phyloP scores from a whole-genome alignment of 2,888 invertebrate genomes.

The Nemotelus nigrinus region DNA sequence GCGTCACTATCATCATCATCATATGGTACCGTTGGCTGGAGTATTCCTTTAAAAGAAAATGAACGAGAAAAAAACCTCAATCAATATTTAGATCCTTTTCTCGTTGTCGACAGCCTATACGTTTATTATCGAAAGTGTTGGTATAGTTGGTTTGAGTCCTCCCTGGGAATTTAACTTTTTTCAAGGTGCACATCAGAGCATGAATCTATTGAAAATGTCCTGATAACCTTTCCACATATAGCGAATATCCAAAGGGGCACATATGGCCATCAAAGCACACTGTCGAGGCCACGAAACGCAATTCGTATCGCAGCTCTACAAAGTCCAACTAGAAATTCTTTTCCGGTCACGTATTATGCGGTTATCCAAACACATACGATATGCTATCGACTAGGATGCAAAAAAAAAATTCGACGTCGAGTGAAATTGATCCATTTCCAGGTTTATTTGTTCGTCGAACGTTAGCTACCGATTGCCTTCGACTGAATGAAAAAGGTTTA shows the following conservation, averaged over 20 bases:
- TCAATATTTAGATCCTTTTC: slow-evolving; percentile 24
- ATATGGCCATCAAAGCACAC: slow-evolving; percentile 14
- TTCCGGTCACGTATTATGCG: slow-evolving; percentile 42
- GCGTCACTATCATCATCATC: neutral
- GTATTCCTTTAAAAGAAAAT: too few relatives aligned
- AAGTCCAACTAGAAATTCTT: slow-evolving; percentile 6
- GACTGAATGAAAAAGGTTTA: too few relatives aligned
- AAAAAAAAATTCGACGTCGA: too few relatives aligned
- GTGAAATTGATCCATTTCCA: slow-evolving; percentile 33
- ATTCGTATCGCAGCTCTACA: neutral
- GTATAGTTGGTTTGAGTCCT: neutral
- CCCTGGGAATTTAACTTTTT: neutral
- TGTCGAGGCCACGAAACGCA: neutral
- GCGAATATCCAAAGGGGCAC: neutral
- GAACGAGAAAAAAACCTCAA: neutral
- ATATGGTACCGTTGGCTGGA: neutral
- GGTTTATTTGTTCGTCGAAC: neutral
- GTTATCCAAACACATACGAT: slow-evolving; percentile 43
- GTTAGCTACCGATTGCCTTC: neutral
- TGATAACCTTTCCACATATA: too few relatives aligned
- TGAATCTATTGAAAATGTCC: too few relatives aligned
- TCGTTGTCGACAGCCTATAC: neutral
- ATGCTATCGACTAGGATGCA: neutral
- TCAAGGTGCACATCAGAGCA: neutral
- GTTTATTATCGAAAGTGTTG: slow-evolving; percentile 13